Evolutionary conservation across 2,797 vertebrate species (phyloP).

Genomic region (Cuniculus paca): DNA sequence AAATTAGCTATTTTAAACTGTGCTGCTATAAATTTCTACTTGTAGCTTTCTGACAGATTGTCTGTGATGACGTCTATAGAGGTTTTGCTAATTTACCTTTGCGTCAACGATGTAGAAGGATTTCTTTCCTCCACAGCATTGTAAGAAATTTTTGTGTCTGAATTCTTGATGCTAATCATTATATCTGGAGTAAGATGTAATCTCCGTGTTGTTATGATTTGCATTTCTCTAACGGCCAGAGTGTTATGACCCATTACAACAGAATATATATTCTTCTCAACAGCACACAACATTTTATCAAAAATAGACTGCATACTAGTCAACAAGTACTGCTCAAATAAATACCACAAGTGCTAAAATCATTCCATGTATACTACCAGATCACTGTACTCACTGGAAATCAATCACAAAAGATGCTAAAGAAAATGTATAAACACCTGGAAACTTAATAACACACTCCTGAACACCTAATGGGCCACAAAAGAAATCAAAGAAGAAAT

Average conservation of each 20-base stretch:
- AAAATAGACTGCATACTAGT: neutral
- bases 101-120: neutral
- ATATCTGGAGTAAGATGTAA: neutral
- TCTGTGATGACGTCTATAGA: neutral
- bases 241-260: neutral
- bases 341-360: neutral
- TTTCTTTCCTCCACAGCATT: neutral
- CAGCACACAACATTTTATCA: neutral
- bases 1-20: no score
- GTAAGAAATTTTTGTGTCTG: neutral
- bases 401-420: neutral
- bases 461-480: neutral
- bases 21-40: neutral
- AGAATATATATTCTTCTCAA: neutral
- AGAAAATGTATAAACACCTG: neutral
- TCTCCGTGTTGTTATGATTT: neutral
- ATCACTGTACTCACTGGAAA: neutral
- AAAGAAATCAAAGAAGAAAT: neutral
- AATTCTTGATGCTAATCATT: neutral
- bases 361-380: neutral
- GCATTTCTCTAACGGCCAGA: neutral
- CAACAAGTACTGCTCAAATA: neutral
- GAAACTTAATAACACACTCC: neutral
- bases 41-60: neutral
- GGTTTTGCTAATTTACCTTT: neutral